These are phyloP conservation scores for Xanthia icteritia DNA, from an alignment of 2,888 invertebrate genomes.

Conservation along the genomic window DNA sequence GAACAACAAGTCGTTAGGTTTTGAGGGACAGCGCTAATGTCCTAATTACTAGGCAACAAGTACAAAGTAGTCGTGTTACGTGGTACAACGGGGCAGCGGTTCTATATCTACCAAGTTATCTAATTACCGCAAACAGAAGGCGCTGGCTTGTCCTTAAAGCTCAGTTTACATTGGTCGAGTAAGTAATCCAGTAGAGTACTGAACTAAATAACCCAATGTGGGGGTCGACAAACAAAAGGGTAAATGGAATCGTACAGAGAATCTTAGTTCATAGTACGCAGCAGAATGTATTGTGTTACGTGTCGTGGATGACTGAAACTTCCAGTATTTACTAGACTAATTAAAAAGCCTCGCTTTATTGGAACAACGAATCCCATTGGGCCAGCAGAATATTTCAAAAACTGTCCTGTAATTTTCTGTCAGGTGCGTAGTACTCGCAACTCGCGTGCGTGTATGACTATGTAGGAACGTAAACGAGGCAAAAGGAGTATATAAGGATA, in stretches of 20 bases:
- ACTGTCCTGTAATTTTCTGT: too few relatives aligned
- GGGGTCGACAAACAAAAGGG: conserved; percentile 6
- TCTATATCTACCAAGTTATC: conserved; percentile 80
- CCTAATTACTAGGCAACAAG: conserved; percentile 61
- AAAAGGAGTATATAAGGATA: too few relatives aligned
- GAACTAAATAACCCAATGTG: conserved; percentile 4
- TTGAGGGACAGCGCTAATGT: conserved; percentile 44
- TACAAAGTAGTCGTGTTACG: conserved; percentile 68
- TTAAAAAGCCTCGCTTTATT: not conserved
- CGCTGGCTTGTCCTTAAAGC: conserved; percentile 67
- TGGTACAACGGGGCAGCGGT: conserved; percentile 67
- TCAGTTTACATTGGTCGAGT: conserved; percentile 43
- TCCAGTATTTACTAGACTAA: not conserved
- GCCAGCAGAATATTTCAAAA: not conserved
- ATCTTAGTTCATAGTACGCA: not conserved
- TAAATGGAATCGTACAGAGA: conserved; percentile 1
- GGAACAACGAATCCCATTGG: not conserved
- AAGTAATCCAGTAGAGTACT: conserved; percentile 40
- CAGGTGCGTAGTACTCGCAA: too few relatives aligned
- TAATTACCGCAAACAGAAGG: conserved; percentile 81
- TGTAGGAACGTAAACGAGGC: too few relatives aligned
- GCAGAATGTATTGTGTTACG: conserved; percentile 3
- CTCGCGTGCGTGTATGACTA: too few relatives aligned
- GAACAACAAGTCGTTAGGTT: conserved; percentile 39
- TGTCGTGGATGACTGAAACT: conserved; percentile 2